phyloP scores from a whole-genome alignment of 2,113 vertebrate species.

The Hipposideros armiger region DNA sequence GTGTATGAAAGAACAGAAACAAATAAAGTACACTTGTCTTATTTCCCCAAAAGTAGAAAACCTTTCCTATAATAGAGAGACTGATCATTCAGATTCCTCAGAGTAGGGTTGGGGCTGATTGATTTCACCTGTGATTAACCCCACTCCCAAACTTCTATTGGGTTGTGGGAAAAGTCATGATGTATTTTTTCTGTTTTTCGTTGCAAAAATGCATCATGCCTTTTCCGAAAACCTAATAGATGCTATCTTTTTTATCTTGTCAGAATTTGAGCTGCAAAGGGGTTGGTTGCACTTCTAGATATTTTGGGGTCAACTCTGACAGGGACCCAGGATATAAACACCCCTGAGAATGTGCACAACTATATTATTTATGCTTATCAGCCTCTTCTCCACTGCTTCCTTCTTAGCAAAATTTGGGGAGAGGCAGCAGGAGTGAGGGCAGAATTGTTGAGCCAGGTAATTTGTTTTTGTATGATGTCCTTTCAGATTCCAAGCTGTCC shows the following conservation, averaged over 20 bases:
- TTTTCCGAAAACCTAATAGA: not conserved
- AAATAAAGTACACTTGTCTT: not conserved
- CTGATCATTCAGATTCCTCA: not conserved
- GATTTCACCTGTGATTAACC: slow-evolving; percentile 5
- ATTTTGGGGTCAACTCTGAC: not conserved
- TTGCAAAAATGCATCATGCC: too few species aligned
- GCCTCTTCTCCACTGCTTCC: not conserved
- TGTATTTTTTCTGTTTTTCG: too few species aligned
- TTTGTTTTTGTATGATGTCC: not conserved
- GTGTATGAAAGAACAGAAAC: not conserved
- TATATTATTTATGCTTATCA: not conserved
- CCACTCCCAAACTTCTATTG: not conserved
- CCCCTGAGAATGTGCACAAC: not conserved
- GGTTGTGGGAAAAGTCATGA: too few species aligned
- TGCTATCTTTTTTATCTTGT: not conserved
- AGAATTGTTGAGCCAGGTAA: not conserved
- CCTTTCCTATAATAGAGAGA: not conserved
- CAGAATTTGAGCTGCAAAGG: not conserved
- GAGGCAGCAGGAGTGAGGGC: not conserved
- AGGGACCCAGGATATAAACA: not conserved
- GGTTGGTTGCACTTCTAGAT: not conserved
- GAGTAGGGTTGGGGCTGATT: not conserved
- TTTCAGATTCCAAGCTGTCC: not conserved
- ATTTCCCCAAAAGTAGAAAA: not conserved
- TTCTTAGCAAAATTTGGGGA: not conserved